Conservation (phyloP, 2,888 invertebrate species). For the Dolichomitus sp. region DNA sequence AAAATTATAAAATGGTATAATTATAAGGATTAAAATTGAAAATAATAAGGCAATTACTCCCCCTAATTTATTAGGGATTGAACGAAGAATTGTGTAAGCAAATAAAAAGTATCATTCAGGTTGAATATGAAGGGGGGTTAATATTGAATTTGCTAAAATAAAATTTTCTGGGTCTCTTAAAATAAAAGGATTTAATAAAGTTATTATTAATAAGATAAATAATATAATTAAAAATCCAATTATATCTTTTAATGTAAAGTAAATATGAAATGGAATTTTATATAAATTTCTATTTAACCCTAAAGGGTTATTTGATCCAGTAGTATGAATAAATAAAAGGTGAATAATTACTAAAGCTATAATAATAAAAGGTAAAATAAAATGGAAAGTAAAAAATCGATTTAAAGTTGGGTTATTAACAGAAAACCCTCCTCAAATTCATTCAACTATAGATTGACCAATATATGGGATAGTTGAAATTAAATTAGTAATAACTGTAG, state of each 20-base stretch:
- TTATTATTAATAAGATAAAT: constrained; percentile 86
- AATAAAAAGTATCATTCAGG: constrained; percentile 95
- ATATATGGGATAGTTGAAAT: constrained; percentile 91
- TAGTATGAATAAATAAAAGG: constrained; percentile 90
- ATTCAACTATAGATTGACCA: constrained; percentile 89
- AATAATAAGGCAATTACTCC: constrained; percentile 90
- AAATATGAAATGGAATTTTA: constrained; percentile 91
- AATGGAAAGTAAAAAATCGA: constrained; percentile 93
- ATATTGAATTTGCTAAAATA: constrained; percentile 90
- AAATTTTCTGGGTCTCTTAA: constrained; percentile 92
- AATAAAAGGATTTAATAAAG: constrained; percentile 88
- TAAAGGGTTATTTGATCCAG: constrained; percentile 90
- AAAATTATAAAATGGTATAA: constrained; percentile 88
- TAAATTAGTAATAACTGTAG: constrained; percentile 93
- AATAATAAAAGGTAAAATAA: constrained; percentile 91
- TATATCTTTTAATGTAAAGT: constrained; percentile 90
- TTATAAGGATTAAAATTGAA: constrained; percentile 90
- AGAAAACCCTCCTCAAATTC: constrained; percentile 93
- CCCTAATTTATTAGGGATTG: constrained; percentile 93
- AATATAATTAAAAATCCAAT: constrained; percentile 88
- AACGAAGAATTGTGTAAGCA: constrained; percentile 93
- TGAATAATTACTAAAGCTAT: constrained; percentile 89
- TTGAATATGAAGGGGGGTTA: constrained; percentile 92
- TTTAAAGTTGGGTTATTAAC: constrained; percentile 92
- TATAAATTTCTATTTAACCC: constrained; percentile 89